Evolutionary conservation across 1,140 invertebrate species (phyloP), one percentile per base, ranked within the genome.

Genomic region (Hirudo medicinalis): DNA sequence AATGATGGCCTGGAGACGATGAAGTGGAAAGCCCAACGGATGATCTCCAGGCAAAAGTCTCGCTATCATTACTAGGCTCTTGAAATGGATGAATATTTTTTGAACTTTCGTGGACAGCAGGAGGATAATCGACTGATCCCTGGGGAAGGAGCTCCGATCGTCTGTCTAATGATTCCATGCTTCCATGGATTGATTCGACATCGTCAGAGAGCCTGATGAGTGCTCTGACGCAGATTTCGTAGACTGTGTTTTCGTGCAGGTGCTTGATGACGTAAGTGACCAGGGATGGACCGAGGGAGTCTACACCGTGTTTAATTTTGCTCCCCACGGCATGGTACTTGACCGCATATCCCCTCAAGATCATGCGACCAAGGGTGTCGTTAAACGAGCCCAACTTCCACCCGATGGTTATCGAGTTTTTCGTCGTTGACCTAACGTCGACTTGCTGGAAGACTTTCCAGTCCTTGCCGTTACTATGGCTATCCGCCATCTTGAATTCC

Each of bases 191-290:
- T 6, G 32, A 3, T 13, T 63, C 57, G 57, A n/a, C 57, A 15
- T n/a, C 57, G 22, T 43, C 57, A 43, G 0, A 53, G 53, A 11
- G 55, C 25, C 20, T 66, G 40, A 29, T 32, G n/a, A 54, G 5
- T 2, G 29, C 69, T 29, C 27, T 27, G 69, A 70, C 40, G 69
- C 69, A 70, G 43, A 70, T 49, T 11, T 70, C 49, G 53, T 70
- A 70, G 19, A 70, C 19, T 0, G 69, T 70, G 69, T 70, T 70
- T 49, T 70, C 69, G 69, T 70, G 69, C 17, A 70, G 69, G 29
- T 54, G 40, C 53, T 36, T 70, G 69, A 70, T 70, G 36, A 53
- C 69, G 53, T 70, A 70, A 1, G 22, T 63, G 57, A 25, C 29
- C 22, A 63, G 22, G 57, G 22, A 25, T 22, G 22, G 22, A 32